Conservation (phyloP, 2,888 invertebrate species). For the Teleogryllus oceanicus region DNA sequence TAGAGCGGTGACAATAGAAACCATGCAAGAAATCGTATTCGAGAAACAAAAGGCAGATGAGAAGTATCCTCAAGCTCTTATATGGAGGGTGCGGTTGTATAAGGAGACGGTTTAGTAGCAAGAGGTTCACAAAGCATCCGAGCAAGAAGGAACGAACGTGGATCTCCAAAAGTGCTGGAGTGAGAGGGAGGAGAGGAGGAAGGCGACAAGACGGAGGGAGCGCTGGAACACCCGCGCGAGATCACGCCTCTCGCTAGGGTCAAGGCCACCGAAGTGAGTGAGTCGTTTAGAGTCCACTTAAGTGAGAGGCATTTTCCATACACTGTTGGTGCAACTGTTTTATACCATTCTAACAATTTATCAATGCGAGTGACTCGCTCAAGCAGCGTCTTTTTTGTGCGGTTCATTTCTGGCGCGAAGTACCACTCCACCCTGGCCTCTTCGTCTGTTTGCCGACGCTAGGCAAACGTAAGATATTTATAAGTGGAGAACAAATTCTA, state of each 20-base stretch:
- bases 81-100: no score
- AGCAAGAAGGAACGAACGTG: no score
- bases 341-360: constrained; percentile 18
- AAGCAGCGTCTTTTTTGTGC: constrained; percentile 1
- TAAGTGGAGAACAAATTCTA: constrained; percentile 3
- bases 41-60: no score
- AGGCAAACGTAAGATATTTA: constrained; percentile 2
- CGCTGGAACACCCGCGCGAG: not conserved
- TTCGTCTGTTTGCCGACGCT: constrained; percentile 1
- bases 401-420: constrained; percentile 18
- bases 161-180: not conserved
- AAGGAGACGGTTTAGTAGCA: no score
- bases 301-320: constrained; percentile 18
- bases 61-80: no score
- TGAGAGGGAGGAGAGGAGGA: not conserved
- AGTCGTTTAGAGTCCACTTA: constrained; percentile 18
- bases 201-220: not conserved
- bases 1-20: no score
- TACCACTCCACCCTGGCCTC: not conserved
- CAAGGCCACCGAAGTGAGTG: constrained; percentile 18
- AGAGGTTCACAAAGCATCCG: no score
- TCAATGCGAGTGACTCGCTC: not conserved
- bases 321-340: constrained; percentile 11
- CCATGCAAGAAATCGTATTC: no score
- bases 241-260: constrained; percentile 1